Evolutionary conservation across 2,113 vertebrate species (phyloP), one percentile per base, ranked within the genome.

Genomic region (Athene noctua): DNA sequence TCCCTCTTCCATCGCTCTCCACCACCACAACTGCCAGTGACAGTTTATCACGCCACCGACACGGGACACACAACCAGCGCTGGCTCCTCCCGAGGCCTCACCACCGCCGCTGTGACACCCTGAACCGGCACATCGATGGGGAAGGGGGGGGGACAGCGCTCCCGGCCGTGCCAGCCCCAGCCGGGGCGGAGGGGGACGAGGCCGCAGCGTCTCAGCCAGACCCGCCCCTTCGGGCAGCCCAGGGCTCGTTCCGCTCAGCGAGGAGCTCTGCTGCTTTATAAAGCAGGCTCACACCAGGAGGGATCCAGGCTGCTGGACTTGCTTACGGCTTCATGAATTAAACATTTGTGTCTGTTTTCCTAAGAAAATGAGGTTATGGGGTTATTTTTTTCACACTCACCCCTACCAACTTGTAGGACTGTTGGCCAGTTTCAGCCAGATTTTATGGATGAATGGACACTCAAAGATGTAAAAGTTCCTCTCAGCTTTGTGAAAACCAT

Each of bases 121-220:
- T 15, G 46, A 67, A 67, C 32, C 49, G 13, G 30, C 2, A 3
- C 40, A 11, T 38, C 38, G 5, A 6, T 2, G 36, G 30, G 51
- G 68, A 26, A 19, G n/a, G 22, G 17, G 36, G 36, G 25, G 5
- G 6, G 26, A 13, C 2, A 0, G 55, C 0, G 6, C 22, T 25
- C 46, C 88, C 47, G 1, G 42, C 9, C 1, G 34, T 17, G 2
- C 55, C n/a, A 13, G 67, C 27, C 19, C 36, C 67, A 5, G n/a
- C 4, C 4, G 15, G 17, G 32, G 25, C 6, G 5, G 26, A 14
- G 6, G 17, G 49, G 74, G 40, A 61, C 14, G 2, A 10, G 11
- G 30, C 17, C 3, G 4, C 18, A 15, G 32, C 4, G 1, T 59
- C 36, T 11, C 62, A 23, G 55, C 29, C 2, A 0, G 38, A 32